phyloP scores from a whole-genome alignment of 2,797 vertebrate species.

The Pitangus sulphuratus region DNA sequence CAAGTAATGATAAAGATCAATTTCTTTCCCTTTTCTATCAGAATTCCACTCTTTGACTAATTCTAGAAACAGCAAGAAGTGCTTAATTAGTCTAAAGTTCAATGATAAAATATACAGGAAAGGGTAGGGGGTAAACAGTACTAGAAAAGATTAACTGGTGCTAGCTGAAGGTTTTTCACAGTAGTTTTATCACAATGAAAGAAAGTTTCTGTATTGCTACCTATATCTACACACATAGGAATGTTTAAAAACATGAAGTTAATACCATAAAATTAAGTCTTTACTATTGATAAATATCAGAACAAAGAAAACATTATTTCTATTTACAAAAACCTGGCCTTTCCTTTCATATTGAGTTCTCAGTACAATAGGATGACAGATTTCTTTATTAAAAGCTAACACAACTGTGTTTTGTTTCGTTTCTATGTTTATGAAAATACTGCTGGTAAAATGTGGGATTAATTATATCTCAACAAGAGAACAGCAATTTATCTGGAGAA shows the following conservation, averaged over 20 bases:
- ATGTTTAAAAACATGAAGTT: not conserved
- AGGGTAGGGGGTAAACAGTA: rapidly evolving
- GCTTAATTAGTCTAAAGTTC: not conserved
- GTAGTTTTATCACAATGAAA: not conserved
- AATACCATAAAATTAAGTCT: not conserved
- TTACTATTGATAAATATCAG: not conserved
- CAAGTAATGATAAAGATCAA: not conserved
- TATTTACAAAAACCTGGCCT: not conserved
- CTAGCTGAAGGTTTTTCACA: not conserved
- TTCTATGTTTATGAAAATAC: not conserved
- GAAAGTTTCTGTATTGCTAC: not conserved
- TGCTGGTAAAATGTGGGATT: not conserved
- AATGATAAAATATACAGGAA: not conserved
- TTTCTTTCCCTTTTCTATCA: not conserved
- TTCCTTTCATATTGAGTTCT: not conserved
- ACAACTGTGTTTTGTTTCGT: not conserved
- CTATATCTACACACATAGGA: not conserved
- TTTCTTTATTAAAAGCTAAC: not conserved
- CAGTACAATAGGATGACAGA: not conserved
- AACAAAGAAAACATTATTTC: not conserved
- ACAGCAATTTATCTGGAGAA: not conserved
- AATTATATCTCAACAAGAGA: not conserved
- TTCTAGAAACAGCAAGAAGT: not conserved
- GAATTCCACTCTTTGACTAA: not conserved
- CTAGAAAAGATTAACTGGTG: not conserved